phyloP scores from a whole-genome alignment of 2,888 invertebrate genomes.

The Psylliodes chrysocephalus region DNA sequence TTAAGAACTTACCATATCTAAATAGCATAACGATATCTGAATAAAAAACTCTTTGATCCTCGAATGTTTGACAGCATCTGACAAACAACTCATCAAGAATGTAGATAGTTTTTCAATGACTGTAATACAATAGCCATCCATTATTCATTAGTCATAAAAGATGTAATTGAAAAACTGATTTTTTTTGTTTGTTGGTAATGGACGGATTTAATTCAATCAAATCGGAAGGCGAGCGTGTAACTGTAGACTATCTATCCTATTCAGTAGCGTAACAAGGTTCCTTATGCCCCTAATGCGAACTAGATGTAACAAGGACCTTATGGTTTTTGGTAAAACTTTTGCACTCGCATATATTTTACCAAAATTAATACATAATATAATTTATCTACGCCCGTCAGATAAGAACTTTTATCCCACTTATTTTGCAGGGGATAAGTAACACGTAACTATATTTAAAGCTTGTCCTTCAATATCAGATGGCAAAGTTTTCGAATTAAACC shows the following conservation, averaged over 20 bases:
- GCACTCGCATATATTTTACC: no score
- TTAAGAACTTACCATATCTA: constrained; percentile 4
- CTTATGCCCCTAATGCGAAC: no score
- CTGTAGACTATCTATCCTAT: constrained; percentile 10
- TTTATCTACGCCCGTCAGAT: no score
- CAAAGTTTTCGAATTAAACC: no score
- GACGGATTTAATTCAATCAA: constrained; percentile 37
- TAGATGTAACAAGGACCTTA: no score
- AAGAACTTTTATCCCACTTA: no score
- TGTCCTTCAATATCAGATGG: no score
- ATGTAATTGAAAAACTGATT: constrained; percentile 42
- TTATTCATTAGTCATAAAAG: constrained; percentile 47
- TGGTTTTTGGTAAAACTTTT: no score
- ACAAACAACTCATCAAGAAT: constrained; percentile 42
- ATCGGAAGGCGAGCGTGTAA: constrained; percentile 17
- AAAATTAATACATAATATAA: no score
- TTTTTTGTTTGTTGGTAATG: constrained; percentile 32
- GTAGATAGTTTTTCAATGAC: constrained; percentile 46
- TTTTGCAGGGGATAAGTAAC: no score
- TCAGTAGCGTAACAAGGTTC: no score
- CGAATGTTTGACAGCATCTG: constrained; percentile 25
- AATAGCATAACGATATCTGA: background rate
- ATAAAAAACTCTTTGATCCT: background rate
- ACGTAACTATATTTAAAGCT: no score
- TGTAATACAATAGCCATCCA: constrained; percentile 49